A percentile compares a stretch with the other conserved stretches of the same genome.
These are phyloP conservation scores for Entomyzon cyanotis DNA, from an alignment of 2,113 vertebrate species.

Conservation along the genomic window DNA sequence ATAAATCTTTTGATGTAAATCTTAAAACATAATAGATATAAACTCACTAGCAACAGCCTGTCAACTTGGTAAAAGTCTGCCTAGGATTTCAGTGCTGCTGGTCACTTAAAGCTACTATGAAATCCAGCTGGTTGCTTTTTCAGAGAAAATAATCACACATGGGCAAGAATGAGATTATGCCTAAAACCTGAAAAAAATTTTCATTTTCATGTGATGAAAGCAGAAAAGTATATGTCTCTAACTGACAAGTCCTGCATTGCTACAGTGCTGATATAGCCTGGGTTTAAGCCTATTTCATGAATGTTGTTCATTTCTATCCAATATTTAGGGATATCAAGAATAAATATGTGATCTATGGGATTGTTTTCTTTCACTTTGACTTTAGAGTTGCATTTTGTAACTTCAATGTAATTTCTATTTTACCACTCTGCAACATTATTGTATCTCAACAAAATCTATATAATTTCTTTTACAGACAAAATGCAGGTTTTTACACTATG, in stretches of 20 bases:
- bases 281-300: constrained; percentile 52
- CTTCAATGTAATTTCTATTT: constrained; percentile 36
- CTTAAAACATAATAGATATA: neutral
- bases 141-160: neutral
- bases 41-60: neutral
- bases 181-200: constrained; percentile 39
- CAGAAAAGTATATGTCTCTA: neutral
- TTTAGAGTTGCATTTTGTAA: constrained; percentile 53
- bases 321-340: constrained; percentile 48
- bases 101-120: neutral
- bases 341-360: constrained; percentile 33
- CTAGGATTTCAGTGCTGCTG: neutral
- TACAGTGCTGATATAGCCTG: constrained; percentile 32
- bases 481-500: constrained; percentile 54
- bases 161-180: constrained; percentile 6
- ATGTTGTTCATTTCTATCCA: constrained; percentile 54
- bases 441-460: constrained; percentile 37
- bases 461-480: constrained; percentile 51
- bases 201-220: constrained; percentile 46
- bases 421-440: neutral
- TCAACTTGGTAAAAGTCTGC: neutral
- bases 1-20: neutral
- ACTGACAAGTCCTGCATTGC: constrained; percentile 25
- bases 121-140: neutral
- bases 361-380: constrained; percentile 9